Evolutionary conservation across 2,888 invertebrate genomes (phyloP).

Genomic region (Philopedon plagiatum): DNA sequence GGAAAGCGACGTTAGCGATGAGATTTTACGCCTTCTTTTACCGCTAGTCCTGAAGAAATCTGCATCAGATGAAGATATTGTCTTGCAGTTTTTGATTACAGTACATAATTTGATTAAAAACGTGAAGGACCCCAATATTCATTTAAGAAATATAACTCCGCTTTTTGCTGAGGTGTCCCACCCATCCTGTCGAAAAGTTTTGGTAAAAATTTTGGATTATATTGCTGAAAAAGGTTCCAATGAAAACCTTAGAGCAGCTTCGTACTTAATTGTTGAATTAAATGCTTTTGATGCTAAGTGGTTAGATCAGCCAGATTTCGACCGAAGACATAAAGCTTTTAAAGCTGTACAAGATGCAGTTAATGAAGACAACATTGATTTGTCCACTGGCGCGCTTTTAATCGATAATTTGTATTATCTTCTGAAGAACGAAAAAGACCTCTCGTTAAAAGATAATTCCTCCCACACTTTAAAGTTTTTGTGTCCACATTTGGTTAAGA

Average conservation of each 20-base stretch:
- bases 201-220: slow-evolving; percentile 76
- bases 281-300: slow-evolving; percentile 91
- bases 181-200: slow-evolving; percentile 77
- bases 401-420: slow-evolving; percentile 88
- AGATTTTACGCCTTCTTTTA: slow-evolving; percentile 78
- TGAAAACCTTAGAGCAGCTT: slow-evolving; percentile 66
- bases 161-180: slow-evolving; percentile 79
- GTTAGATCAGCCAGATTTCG: slow-evolving; percentile 96
- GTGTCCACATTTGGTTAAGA: slow-evolving; percentile 75
- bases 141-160: slow-evolving; percentile 80
- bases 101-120: slow-evolving; percentile 82
- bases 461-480: slow-evolving; percentile 81
- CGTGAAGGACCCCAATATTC: slow-evolving; percentile 75
- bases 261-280: slow-evolving; percentile 76
- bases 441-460: slow-evolving; percentile 86
- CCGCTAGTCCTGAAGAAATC: slow-evolving; percentile 80
- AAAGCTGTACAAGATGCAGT: slow-evolving; percentile 74
- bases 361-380: slow-evolving; percentile 69
- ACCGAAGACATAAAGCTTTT: slow-evolving; percentile 84
- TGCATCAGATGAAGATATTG: slow-evolving; percentile 77
- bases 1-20: slow-evolving; percentile 78
- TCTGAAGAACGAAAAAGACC: slow-evolving; percentile 84
- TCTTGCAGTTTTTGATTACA: slow-evolving; percentile 80
- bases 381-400: slow-evolving; percentile 80
- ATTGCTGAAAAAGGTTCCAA: slow-evolving; percentile 72